Evolutionary conservation across 2,113 vertebrate genomes (phyloP).

Genomic region (Ophthalmotilapia sp.): DNA sequence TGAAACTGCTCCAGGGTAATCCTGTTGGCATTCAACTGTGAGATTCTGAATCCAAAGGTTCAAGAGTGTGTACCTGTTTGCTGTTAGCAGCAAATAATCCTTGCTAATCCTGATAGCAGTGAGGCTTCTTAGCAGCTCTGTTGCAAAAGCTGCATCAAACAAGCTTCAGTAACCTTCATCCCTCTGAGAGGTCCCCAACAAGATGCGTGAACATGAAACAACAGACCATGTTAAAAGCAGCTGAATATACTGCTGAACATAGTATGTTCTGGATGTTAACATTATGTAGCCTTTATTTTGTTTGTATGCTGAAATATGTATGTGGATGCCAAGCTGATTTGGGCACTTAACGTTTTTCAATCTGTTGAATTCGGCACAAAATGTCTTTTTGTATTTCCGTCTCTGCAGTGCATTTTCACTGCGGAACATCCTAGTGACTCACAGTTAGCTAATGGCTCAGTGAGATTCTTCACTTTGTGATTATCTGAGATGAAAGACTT

Average conservation of each 20-base stretch:
- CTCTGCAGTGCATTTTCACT: not conserved
- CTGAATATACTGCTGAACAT: not conserved
- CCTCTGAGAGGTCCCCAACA: conserved; percentile 1
- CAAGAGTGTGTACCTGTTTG: conserved; percentile 10
- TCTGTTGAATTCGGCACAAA: not conserved
- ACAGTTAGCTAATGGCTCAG: not conserved
- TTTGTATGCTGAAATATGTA: not conserved
- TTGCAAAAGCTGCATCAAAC: conserved; percentile 17
- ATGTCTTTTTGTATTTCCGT: not conserved
- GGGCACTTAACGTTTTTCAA: not conserved
- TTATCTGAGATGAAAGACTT: conserved; percentile 16
- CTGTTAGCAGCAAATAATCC: conserved; percentile 20
- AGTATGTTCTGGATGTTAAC: not conserved
- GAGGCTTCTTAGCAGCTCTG: conserved; percentile 15
- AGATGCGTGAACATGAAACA: not conserved
- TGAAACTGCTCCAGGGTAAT: not conserved
- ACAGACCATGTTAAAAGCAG: not conserved
- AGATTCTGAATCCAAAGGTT: not conserved
- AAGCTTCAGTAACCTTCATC: conserved; percentile 5
- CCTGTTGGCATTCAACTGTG: not conserved
- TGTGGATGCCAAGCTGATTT: not conserved
- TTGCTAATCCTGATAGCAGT: conserved; percentile 20
- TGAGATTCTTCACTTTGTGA: not conserved
- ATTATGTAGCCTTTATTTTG: not conserved
- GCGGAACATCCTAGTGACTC: not conserved